Percentiles rank a stretch among this genome's conserved stretches.
Conservation (phyloP, 1,140 invertebrate genomes). For the Drosophila ogumai region DNA sequence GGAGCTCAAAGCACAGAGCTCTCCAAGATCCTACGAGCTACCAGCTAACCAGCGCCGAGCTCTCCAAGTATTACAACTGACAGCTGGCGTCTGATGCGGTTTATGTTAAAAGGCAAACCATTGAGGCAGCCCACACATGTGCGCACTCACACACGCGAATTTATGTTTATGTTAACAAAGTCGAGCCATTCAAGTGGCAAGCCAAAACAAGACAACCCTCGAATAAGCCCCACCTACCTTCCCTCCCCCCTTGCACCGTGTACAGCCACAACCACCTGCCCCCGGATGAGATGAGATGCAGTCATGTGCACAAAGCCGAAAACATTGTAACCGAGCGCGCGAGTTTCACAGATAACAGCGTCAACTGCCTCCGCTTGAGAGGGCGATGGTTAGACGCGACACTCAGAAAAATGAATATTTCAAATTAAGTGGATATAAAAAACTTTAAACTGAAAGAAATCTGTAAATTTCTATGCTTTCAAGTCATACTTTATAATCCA, state of each 20-base stretch:
- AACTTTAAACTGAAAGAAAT: too few relatives aligned
- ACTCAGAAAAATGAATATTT: constrained; percentile 2
- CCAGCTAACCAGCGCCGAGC: background rate
- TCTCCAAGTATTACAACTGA: constrained; percentile 69
- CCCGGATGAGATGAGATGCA: constrained; percentile 57
- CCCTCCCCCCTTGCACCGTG: background rate
- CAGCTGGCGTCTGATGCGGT: constrained; percentile 78
- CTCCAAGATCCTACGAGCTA: constrained; percentile 3
- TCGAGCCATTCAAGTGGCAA: constrained; percentile 81
- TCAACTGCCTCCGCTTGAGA: constrained; percentile 31
- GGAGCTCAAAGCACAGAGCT: background rate
- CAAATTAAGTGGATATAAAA: background rate
- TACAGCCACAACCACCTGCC: constrained; percentile 6
- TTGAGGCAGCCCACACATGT: constrained; percentile 19
- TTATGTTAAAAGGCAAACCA: constrained; percentile 66
- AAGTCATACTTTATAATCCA: background rate
- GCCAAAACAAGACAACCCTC: constrained; percentile 67
- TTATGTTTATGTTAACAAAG: constrained; percentile 83
- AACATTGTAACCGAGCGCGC: constrained; percentile 69
- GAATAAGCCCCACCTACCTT: background rate
- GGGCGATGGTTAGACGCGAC: constrained; percentile 10
- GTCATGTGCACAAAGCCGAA: constrained; percentile 75
- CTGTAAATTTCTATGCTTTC: background rate
- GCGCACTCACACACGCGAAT: constrained; percentile 49
- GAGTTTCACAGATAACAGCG: constrained; percentile 66